These are phyloP conservation scores for Teleogryllus occipitalis DNA, from an alignment of 1,140 invertebrate species.

Conservation along the genomic window DNA sequence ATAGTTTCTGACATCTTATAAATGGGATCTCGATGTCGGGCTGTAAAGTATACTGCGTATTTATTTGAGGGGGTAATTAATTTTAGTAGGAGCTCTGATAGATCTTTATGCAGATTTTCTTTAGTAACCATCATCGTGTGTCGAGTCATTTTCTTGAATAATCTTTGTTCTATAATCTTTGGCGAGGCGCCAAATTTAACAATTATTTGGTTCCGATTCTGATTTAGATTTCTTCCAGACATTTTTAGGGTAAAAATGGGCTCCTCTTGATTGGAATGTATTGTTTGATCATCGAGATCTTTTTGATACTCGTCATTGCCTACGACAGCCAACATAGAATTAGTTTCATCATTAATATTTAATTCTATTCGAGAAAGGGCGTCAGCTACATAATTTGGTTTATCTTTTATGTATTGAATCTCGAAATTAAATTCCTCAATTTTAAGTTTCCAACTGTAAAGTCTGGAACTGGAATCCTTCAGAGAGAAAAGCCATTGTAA, in stretches of 20 bases:
- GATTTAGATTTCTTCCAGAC: too few relatives aligned
- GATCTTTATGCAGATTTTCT: background rate
- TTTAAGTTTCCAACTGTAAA: slow-evolving; percentile 23
- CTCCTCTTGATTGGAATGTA: slow-evolving; percentile 8
- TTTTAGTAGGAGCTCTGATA: background rate
- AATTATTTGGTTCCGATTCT: background rate
- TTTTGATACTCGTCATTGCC: background rate
- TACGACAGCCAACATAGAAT: background rate
- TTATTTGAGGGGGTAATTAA: background rate
- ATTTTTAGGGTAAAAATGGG: too few relatives aligned
- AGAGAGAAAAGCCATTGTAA: slow-evolving; percentile 23
- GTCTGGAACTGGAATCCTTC: slow-evolving; percentile 24
- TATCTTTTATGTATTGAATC: slow-evolving; percentile 28
- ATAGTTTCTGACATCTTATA: slow-evolving; percentile 8
- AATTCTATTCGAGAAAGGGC: slow-evolving; percentile 24
- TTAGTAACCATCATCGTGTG: background rate
- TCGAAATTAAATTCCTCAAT: slow-evolving; percentile 27
- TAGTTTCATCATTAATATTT: slow-evolving; percentile 10
- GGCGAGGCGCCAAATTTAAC: background rate
- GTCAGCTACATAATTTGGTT: slow-evolving; percentile 28
- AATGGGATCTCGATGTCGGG: background rate
- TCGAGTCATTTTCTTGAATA: background rate
- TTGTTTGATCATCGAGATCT: background rate
- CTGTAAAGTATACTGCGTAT: background rate
- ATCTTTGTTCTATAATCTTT: background rate